phyloP scores from a whole-genome alignment of 2,888 invertebrate genomes.

The Leptinotarsa haldemani region DNA sequence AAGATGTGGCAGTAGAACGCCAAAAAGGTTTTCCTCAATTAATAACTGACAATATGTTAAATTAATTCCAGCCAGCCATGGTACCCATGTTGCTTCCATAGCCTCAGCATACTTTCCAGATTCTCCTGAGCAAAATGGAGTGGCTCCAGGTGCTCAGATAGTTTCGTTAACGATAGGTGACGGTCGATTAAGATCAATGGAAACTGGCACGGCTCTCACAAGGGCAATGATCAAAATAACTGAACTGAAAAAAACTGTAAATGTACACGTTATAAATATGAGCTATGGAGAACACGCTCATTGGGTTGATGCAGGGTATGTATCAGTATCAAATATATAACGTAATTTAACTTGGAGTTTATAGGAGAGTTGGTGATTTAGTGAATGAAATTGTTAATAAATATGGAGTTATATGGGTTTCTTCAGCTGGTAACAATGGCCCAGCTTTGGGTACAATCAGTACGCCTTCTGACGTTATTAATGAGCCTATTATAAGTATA shows the following conservation, averaged over 20 bases:
- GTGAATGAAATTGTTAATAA: conserved; percentile 91
- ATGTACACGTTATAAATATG: conserved; percentile 94
- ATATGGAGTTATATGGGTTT: conserved; percentile 92
- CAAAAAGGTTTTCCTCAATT: too few relatives aligned
- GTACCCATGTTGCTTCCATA: conserved; percentile 97
- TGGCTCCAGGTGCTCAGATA: conserved; percentile 96
- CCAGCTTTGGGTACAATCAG: conserved; percentile 94
- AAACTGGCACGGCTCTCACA: conserved; percentile 93
- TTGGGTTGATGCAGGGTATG: conserved; percentile 89
- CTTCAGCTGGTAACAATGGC: conserved; percentile 95
- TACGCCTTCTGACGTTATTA: conserved; percentile 86
- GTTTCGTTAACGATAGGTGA: conserved; percentile 95
- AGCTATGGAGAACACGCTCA: conserved; percentile 97
- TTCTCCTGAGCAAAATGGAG: conserved; percentile 88
- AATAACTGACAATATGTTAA: too few relatives aligned
- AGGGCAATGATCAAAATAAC: conserved; percentile 91
- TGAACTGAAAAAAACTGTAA: conserved; percentile 72
- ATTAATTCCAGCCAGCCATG: conserved; percentile 82
- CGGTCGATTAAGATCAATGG: conserved; percentile 92
- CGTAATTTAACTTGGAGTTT: conserved; percentile 43
- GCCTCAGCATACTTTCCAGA: conserved; percentile 91
- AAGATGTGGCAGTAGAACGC: too few relatives aligned
- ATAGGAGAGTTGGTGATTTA: conserved; percentile 84
- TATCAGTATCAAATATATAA: not conserved
- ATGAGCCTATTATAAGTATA: conserved; percentile 88